Percentiles rank a stretch among this genome's conserved stretches.
Conservation (phyloP, 2,113 vertebrate genomes). For the Corydoras sp. region DNA sequence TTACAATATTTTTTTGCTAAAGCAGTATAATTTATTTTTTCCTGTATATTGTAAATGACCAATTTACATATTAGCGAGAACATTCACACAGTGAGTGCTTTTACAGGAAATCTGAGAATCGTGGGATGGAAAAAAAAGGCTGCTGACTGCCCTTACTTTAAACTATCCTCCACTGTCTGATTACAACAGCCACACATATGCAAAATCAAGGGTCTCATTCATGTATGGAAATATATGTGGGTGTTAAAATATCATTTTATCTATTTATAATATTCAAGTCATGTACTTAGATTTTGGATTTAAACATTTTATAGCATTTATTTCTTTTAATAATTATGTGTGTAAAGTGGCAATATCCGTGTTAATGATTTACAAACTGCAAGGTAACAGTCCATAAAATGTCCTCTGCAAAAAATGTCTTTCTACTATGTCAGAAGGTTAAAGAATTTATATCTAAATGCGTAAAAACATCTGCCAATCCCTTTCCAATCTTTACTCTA, state of each 20-base stretch:
- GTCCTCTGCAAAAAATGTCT: conserved; percentile 19
- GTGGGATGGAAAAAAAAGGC: too few relatives aligned
- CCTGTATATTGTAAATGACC: too few relatives aligned
- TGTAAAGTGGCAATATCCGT: not conserved
- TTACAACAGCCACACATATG: conserved; percentile 58
- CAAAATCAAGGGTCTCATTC: conserved; percentile 47
- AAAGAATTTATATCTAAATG: conserved; percentile 34
- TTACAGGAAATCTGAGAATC: too few relatives aligned
- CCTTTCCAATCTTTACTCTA: conserved; percentile 11
- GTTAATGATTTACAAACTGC: conserved; percentile 13
- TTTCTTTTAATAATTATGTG: not conserved
- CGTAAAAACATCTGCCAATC: conserved; percentile 26
- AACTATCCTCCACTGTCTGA: conserved; percentile 31
- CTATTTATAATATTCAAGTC: not conserved
- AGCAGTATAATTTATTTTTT: too few relatives aligned
- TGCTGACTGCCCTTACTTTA: conserved; percentile 14
- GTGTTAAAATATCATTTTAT: not conserved
- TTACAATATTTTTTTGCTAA: too few relatives aligned
- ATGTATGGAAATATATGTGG: conserved; percentile 1
- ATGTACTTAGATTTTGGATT: not conserved
- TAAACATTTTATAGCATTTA: not conserved
- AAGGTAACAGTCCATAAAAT: conserved; percentile 1
- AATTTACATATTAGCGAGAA: too few relatives aligned
- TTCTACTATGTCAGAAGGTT: conserved; percentile 42
- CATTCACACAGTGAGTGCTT: too few relatives aligned